These are phyloP conservation scores for Xenops minutus DNA, from an alignment of 2,797 vertebrate species.

Conservation along the genomic window DNA sequence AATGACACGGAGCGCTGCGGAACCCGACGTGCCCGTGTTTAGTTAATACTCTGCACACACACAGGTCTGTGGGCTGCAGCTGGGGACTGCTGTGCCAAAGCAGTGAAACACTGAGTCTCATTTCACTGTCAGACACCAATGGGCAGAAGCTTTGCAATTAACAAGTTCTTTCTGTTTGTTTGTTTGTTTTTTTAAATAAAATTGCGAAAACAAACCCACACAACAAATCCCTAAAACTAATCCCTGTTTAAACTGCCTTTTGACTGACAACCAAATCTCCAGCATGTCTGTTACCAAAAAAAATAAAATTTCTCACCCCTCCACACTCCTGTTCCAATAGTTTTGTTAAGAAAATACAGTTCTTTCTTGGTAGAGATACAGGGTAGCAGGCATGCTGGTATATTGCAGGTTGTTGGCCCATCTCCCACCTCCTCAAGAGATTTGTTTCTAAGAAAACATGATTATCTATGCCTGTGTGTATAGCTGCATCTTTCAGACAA, in stretches of 20 bases:
- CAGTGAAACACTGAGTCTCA: neutral
- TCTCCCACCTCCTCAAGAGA: neutral
- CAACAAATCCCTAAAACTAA: neutral
- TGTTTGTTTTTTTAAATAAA: neutral
- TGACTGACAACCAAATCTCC: neutral
- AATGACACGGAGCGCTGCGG: neutral
- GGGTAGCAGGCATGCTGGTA: neutral
- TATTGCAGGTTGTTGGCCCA: neutral
- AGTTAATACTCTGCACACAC: neutral
- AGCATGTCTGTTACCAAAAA: neutral
- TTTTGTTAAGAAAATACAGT: neutral
- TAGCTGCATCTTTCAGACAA: neutral
- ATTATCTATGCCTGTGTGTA: neutral
- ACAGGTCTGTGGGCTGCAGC: neutral
- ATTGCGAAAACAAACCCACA: neutral
- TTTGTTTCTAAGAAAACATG: neutral
- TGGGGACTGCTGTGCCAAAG: neutral
- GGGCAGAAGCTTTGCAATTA: neutral
- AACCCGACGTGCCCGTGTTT: neutral
- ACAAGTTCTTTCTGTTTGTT: neutral
- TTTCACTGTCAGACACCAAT: neutral
- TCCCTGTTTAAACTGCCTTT: neutral
- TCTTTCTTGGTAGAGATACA: neutral
- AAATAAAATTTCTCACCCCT: neutral
- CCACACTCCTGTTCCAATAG: neutral